Evolutionary conservation across 2,797 vertebrate genomes (phyloP).

Genomic region (Odontamblyopus rebecca): DNA sequence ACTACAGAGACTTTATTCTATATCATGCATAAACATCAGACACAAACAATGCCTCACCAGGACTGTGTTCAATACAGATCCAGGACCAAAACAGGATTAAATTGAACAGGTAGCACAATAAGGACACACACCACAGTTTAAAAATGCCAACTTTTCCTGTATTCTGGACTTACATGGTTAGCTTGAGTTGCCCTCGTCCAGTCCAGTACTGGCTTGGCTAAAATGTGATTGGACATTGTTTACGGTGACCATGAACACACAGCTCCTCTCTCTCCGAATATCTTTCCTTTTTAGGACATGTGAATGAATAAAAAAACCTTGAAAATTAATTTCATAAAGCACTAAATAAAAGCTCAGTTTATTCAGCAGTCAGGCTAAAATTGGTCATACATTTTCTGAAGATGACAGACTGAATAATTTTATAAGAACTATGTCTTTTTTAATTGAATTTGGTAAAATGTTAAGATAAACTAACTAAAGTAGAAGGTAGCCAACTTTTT

Average conservation of each 20-base stretch:
- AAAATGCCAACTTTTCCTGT: not conserved
- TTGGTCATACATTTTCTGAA: not conserved
- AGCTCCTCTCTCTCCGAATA: not conserved
- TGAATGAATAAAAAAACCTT: constrained; percentile 6
- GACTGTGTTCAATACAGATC: too few relatives aligned
- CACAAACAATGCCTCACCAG: too few relatives aligned
- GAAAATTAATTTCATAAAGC: constrained; percentile 1
- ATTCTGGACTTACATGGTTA: not conserved
- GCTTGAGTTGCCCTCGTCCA: not conserved
- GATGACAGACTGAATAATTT: not conserved
- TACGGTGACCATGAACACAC: constrained; percentile 8
- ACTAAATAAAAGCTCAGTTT: not conserved
- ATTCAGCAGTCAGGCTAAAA: not conserved
- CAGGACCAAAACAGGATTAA: too few relatives aligned
- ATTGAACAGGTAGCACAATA: too few relatives aligned
- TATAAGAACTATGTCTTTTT: not conserved
- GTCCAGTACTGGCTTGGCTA: not conserved
- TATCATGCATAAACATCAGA: too few relatives aligned
- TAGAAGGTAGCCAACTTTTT: not conserved
- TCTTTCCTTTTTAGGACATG: constrained; percentile 6
- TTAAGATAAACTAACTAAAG: not conserved
- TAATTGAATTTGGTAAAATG: not conserved
- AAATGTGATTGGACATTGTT: not conserved
- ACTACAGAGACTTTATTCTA: too few relatives aligned
- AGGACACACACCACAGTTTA: too few relatives aligned